These are phyloP conservation scores for Pherbina coryleti DNA, from an alignment of 2,888 invertebrate genomes.

Conservation along the genomic window DNA sequence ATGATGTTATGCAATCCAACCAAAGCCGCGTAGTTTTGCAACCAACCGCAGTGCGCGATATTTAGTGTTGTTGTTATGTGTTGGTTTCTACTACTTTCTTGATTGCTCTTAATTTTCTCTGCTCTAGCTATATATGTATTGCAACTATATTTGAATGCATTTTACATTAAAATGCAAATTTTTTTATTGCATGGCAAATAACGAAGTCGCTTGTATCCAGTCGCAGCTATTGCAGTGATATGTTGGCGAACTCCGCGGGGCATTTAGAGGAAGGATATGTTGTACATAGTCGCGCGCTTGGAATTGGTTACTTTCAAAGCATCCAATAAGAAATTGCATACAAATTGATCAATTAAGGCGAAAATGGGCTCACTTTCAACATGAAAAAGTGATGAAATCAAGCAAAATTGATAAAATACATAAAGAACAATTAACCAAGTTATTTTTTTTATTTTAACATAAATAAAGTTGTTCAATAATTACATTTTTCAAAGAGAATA, in stretches of 20 bases:
- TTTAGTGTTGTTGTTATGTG: slow-evolving; percentile 10
- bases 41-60: not conserved
- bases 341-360: not conserved
- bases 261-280: not conserved
- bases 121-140: slow-evolving; percentile 8
- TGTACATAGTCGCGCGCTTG: not conserved
- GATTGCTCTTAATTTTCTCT: not conserved
- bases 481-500: no score
- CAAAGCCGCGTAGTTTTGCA: not conserved
- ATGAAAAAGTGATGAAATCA: not conserved
- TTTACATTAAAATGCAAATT: slow-evolving; percentile 23
- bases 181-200: slow-evolving; percentile 14
- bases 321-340: not conserved
- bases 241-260: not conserved
- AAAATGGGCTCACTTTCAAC: not conserved
- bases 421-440: no score
- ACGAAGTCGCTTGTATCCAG: not conserved
- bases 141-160: slow-evolving; percentile 14
- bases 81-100: not conserved
- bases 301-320: not conserved
- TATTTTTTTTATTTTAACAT: no score
- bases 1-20: not conserved
- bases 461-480: no score
- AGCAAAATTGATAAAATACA: not conserved
- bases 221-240: not conserved